Base-by-base conservation (phyloP, 2,888 invertebrate species). In the Lasioglossum zephyrum region DNA sequence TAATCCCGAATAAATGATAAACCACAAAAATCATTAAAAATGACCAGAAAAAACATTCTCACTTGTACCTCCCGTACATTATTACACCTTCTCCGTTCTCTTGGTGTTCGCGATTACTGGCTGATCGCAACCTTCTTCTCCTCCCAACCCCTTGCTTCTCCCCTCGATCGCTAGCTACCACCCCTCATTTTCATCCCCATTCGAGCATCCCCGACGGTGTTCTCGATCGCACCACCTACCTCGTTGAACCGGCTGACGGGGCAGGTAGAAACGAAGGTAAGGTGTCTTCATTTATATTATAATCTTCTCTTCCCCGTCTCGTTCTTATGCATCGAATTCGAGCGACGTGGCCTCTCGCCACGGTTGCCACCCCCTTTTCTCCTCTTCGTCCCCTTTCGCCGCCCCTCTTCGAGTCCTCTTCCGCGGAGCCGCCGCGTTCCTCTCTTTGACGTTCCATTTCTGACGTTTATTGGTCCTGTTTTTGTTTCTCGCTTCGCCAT, bases 271-370 rank as follows among this genome's bases (percentile, higher is more conserved):
- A 81, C 86, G 86, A 85, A 86, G 84, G 79, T 84, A 85, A 87
- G 90, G 88, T 87, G 87, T 86, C 91, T 93, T 93, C 90, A 92
- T 93, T 92, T 93, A 91, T 92, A 92, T 93, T 92, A 91, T 92
- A 92, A 93, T 93, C 90, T 88, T 81, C 90, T 89, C 89, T 87
- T 88, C 82, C 86, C 83, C 83, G 85, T 89, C 92, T 91, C 89
- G 92, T 93, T 91, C 91, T 93, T 92, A 92, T 92, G 90, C 92
- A 92, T 92, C 87, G 91, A 90, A 92, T 88, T 90, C 88, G 77
- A 81, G 77, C 86, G 82, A 84, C 84, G 81, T 26, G 66, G 76
- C 80, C 63, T 72, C 73, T 36, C 69, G 22, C n/a, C 53, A 9
- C n/a, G 53, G 53, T 9, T 31, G n/a, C 63, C 47, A 47, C 39